phyloP scores from a whole-genome alignment of 2,888 invertebrate species.

The Argyresthia goedartella region DNA sequence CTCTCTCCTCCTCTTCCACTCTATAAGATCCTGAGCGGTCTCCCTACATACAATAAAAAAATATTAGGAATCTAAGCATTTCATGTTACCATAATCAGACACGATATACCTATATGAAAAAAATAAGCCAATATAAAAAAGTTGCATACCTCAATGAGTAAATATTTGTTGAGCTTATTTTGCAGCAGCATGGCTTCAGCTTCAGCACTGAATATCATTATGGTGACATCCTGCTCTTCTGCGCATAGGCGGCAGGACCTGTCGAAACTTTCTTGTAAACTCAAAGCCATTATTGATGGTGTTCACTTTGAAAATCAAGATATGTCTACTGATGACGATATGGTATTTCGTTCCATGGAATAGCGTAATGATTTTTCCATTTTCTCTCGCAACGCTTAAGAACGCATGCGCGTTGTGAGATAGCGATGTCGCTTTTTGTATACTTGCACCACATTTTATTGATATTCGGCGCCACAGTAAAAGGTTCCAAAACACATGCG shows the following conservation, averaged over 20 bases:
- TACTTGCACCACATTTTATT: constrained; percentile 29
- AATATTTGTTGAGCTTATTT: constrained; percentile 77
- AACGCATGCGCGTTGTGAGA: constrained; percentile 44
- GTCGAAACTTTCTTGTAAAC: constrained; percentile 36
- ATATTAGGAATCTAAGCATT: not conserved
- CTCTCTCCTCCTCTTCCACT: too few species aligned
- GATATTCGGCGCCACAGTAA: constrained; percentile 19
- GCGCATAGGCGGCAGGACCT: constrained; percentile 76
- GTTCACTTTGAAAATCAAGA: not conserved
- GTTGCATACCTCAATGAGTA: constrained; percentile 71
- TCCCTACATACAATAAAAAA: not conserved
- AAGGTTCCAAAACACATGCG: constrained; percentile 1
- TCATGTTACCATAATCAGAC: too few species aligned
- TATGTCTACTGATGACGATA: not conserved
- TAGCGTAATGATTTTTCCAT: constrained; percentile 41
- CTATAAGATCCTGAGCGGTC: too few species aligned
- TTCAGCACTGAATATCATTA: constrained; percentile 76
- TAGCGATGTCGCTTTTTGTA: constrained; percentile 32
- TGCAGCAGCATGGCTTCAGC: constrained; percentile 74
- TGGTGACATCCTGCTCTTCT: constrained; percentile 68
- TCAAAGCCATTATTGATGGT: constrained; percentile 22
- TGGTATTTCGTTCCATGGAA: constrained; percentile 3
- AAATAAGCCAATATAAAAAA: not conserved
- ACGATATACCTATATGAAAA: not conserved
- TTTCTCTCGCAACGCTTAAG: constrained; percentile 20